Base-by-base conservation (phyloP, 2,797 vertebrate genomes). In the Garrulus glandarius region DNA sequence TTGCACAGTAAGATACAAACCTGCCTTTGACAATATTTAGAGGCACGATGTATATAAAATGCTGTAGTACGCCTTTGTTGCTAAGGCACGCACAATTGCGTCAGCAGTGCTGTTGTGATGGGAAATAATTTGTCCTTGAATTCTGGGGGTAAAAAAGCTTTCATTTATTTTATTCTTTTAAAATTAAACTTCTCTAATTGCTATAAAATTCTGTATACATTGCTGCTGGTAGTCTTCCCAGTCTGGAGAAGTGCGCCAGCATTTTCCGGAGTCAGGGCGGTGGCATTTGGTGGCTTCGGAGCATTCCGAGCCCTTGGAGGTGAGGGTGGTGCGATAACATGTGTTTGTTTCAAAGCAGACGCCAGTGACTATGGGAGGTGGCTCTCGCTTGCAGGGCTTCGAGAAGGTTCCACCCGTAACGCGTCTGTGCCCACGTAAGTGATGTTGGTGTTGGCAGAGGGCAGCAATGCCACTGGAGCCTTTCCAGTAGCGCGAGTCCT, bases 61-160 rank as follows among this genome's bases (percentile, higher is more conserved):
- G 75, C 67, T 92, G 75, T 95, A 92, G 69, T 97, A 91, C 0
- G 91, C 71, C 80, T 95, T 96, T 90, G 91, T 96, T 96, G 92
- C 93, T 93, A 95, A 94, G 92, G 94, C 84, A 64, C 79, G 50
- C 10, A 4, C 55, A 21, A 0, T 96, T 94, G 87, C 64, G 19
- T 92, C 92, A 92, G 89, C 10, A 13, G 1, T 87, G 89, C 71
- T 75, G 84, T 87, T 93, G 57, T 93, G 90, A 82, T 95, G 87
- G 70, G 46, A 85, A 95, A 93, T 93, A 57, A 65, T 65, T 85
- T 55, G 79, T 82, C 93, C 77, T 96, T 97, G 93, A 92, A 50
- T 57, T 96, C 65, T 68, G 21, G 36, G 43, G 44, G 43, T 41
- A 4, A 26, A 41, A 52, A 71, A 30, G 55, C 57, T 39, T 69